A percentile compares a stretch with the other conserved stretches of the same genome.
Conservation (phyloP, 2,888 invertebrate species). For the Macrophya alboannulata region DNA sequence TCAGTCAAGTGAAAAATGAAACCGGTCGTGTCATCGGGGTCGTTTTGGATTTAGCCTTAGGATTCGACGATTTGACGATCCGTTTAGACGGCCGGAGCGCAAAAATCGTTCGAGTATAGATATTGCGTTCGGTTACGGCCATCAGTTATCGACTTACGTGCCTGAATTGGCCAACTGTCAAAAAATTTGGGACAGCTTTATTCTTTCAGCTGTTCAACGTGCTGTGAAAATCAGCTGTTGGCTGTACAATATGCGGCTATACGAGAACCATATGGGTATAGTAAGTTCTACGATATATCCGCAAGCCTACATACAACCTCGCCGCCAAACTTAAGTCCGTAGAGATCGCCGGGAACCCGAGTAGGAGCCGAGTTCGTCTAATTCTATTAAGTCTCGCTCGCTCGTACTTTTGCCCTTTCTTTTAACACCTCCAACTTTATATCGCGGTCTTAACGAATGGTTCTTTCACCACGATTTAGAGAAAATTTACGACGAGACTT, state of each 20-base stretch:
- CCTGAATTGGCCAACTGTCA: slow-evolving; percentile 42
- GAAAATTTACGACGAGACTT: slow-evolving; percentile 52
- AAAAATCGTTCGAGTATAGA: slow-evolving; percentile 36
- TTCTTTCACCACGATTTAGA: slow-evolving; percentile 51
- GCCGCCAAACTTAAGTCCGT: slow-evolving; percentile 14
- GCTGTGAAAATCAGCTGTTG: slow-evolving; percentile 20
- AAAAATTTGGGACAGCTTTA: slow-evolving; percentile 38
- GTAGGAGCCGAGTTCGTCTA: slow-evolving; percentile 32
- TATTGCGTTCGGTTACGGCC: slow-evolving; percentile 19
- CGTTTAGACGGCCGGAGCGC: slow-evolving; percentile 5
- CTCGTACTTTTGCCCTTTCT: slow-evolving; percentile 36
- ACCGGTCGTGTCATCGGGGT: slow-evolving; percentile 55
- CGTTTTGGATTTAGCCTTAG: slow-evolving; percentile 20
- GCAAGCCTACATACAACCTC: background rate
- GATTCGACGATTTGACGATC: slow-evolving; percentile 40
- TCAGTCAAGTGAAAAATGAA: slow-evolving; percentile 67
- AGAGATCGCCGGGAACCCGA: background rate
- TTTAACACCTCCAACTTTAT: slow-evolving; percentile 44
- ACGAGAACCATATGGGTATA: background rate
- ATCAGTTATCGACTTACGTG: slow-evolving; percentile 43
- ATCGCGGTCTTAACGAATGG: slow-evolving; percentile 54
- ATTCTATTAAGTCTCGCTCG: slow-evolving; percentile 53
- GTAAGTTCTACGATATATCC: background rate
- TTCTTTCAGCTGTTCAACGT: slow-evolving; percentile 16
- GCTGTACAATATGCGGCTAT: background rate